Evolutionary conservation across 1,140 invertebrate species (phyloP), one percentile per base, ranked within the genome.

Genomic region (Druon quercuslanigerum): DNA sequence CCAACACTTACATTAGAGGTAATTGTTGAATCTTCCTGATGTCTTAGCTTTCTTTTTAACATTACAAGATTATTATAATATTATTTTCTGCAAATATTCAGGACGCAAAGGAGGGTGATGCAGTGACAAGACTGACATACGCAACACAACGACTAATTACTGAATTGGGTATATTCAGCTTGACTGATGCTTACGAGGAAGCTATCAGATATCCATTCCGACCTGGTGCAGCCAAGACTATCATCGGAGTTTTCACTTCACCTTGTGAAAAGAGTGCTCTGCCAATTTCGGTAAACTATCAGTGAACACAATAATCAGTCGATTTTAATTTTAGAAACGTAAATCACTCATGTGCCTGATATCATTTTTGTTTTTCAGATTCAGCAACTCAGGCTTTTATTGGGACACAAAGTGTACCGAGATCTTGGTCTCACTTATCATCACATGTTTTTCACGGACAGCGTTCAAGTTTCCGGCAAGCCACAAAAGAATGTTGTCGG

Each of bases 201-300:
- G 93, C 92, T 5, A 84, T 93, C 5, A 81, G 90, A 11, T 95
- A 94, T 90, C 93, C 94, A 51, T 95, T 93, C 91, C 92, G 94
- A 86, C 87, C 92, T 6, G 92, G 92, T 8, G 92, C 94, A 5
- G 90, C 92, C 0, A 94, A 93, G 81, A 90, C 91, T 33, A 93
- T 95, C 13, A 84, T 95, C 79, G 92, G 90, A 3, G 87, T 94
- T 0, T 75, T 90, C 5, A 79, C 86, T 1, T 81, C 79, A 3
- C 82, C 85, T 1, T 92, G 92, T 66, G 91, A 91, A 72, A 91
- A 90, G 82, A 90, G 87, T 60, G 82, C 82, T 0, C 51, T 91
- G 9, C 89, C 87, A n/a, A 14, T 91, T 70, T 92, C 91, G 71
- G 90, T 91, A 84, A 88, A 76, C 50, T 40, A 51, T 8, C 56